phyloP scores from a whole-genome alignment of 2,888 invertebrate genomes.

The Malacosoma neustria region DNA sequence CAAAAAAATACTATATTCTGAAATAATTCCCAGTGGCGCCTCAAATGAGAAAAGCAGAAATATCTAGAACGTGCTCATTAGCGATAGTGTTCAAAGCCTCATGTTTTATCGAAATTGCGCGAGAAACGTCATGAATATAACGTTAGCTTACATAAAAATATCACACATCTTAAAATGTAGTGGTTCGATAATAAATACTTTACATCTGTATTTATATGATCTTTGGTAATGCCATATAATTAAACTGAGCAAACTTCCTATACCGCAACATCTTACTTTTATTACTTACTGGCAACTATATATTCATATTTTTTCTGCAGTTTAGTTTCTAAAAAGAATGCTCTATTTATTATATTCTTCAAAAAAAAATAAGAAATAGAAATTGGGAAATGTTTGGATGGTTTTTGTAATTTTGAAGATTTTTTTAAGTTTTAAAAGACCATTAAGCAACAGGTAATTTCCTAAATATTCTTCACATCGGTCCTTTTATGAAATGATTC shows the following conservation, averaged over 20 bases:
- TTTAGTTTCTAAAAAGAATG: too few relatives aligned
- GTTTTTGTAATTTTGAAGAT: background rate
- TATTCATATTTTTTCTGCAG: background rate
- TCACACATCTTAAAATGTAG: too few relatives aligned
- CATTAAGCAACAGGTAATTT: background rate
- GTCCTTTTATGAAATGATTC: background rate
- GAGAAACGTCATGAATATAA: background rate
- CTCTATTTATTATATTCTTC: too few relatives aligned
- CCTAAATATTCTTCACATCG: background rate
- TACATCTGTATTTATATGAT: too few relatives aligned
- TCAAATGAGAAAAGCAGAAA: background rate
- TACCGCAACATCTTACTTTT: too few relatives aligned
- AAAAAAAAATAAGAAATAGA: too few relatives aligned
- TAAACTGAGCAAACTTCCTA: too few relatives aligned
- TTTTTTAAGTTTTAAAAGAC: background rate
- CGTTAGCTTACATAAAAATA: background rate
- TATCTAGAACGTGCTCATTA: background rate
- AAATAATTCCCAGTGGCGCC: too few relatives aligned
- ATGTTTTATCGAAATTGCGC: background rate
- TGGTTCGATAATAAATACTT: too few relatives aligned
- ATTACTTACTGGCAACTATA: background rate
- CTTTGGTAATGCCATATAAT: too few relatives aligned
- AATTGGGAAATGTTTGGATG: too few relatives aligned
- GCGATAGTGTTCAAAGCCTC: background rate
- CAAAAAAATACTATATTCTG: too few relatives aligned